phyloP scores from a whole-genome alignment of 2,888 invertebrate species.

The Rhamnusium bicolor region DNA sequence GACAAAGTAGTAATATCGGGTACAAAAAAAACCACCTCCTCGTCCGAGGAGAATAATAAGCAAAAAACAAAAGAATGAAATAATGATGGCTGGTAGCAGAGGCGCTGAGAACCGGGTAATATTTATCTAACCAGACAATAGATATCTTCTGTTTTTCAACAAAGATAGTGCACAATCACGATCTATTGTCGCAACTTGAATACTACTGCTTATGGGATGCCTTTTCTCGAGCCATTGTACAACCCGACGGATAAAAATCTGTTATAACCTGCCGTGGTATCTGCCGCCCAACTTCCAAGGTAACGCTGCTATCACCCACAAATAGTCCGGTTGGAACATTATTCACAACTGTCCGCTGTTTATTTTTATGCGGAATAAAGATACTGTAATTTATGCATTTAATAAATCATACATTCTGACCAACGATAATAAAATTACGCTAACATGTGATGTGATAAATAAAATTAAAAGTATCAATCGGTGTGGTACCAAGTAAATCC shows the following conservation, averaged over 20 bases:
- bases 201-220: slow-evolving; percentile 54
- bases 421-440: neutral
- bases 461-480: too few species aligned
- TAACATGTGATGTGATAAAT: neutral
- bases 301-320: slow-evolving; percentile 43
- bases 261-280: slow-evolving; percentile 36
- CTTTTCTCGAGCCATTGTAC: slow-evolving; percentile 49
- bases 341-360: slow-evolving; percentile 11
- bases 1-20: slow-evolving; percentile 16
- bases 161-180: slow-evolving; percentile 68
- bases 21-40: slow-evolving; percentile 16
- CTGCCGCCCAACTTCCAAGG: slow-evolving; percentile 38
- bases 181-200: slow-evolving; percentile 65
- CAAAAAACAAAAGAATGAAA: slow-evolving; percentile 56
- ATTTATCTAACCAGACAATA: slow-evolving; percentile 67
- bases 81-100: slow-evolving; percentile 58
- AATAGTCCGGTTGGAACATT: slow-evolving; percentile 4
- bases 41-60: slow-evolving; percentile 25
- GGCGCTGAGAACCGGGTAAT: slow-evolving; percentile 64
- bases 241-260: slow-evolving; percentile 53
- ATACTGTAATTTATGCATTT: slow-evolving; percentile 1
- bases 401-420: slow-evolving; percentile 4
- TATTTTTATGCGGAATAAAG: neutral
- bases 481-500: too few species aligned
- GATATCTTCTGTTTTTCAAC: slow-evolving; percentile 65